These are phyloP conservation scores for Drosophila kurseongensis DNA, from an alignment of 1,140 invertebrate species.

Conservation along the genomic window DNA sequence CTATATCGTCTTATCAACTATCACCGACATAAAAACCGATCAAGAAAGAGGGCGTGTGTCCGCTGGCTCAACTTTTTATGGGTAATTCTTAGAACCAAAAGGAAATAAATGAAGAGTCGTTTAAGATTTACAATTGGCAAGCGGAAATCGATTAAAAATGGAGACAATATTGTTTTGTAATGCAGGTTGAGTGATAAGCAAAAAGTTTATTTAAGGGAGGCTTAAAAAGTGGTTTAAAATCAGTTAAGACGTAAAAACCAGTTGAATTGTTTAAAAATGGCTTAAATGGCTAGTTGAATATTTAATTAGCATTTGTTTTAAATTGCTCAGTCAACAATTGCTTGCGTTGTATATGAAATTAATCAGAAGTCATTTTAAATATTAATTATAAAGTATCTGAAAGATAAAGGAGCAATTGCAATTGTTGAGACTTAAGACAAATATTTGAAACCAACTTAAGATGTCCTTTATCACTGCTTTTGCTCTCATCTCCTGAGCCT, in stretches of 20 bases:
- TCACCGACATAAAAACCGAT: constrained; percentile 39
- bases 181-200: constrained; percentile 15
- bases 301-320: constrained; percentile 19
- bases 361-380: neutral
- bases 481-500: constrained; percentile 26
- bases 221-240: constrained; percentile 9
- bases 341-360: neutral
- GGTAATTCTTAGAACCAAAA: constrained; percentile 38
- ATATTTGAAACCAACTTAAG: neutral
- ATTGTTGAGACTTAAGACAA: neutral
- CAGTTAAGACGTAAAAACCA: neutral
- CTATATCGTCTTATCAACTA: constrained; percentile 21
- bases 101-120: constrained; percentile 25
- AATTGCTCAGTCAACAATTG: neutral
- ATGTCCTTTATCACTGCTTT: neutral
- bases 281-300: constrained; percentile 16
- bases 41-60: constrained; percentile 54
- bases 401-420: too few relatives aligned
- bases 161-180: constrained; percentile 16
- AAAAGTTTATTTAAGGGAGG: constrained; percentile 11
- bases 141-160: constrained; percentile 39
- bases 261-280: constrained; percentile 4
- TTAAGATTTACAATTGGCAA: constrained; percentile 47
- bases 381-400: neutral
- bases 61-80: constrained; percentile 28